Evolutionary conservation across 2,797 vertebrate genomes (phyloP).

Genomic region (Alca torda): DNA sequence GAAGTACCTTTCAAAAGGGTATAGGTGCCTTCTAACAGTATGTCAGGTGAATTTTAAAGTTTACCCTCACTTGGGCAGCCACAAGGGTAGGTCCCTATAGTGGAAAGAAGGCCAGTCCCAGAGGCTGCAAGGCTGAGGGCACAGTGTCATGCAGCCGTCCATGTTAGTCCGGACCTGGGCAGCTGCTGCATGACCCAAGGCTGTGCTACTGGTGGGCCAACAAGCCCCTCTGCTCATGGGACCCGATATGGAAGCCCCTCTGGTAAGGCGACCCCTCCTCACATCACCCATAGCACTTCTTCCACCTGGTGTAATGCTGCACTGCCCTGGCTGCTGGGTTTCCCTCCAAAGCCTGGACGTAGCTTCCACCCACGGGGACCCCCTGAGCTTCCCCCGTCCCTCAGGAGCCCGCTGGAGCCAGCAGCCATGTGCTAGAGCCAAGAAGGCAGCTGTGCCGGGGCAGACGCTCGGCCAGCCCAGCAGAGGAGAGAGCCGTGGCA

Average conservation of each 20-base stretch:
- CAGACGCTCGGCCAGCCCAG: rapidly evolving
- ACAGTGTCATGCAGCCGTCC: rapidly evolving
- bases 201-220: not conserved
- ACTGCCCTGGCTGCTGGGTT: not conserved
- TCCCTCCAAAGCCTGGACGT: rapidly evolving
- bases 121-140: not conserved
- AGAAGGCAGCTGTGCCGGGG: rapidly evolving
- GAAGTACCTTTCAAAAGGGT: too few relatives aligned
- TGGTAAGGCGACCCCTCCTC: not conserved
- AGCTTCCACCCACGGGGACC: not conserved
- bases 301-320: not conserved
- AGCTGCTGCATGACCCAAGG: not conserved
- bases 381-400: not conserved
- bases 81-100: not conserved
- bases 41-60: not conserved
- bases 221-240: rapidly evolving
- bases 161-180: not conserved
- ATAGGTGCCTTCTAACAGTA: too few relatives aligned
- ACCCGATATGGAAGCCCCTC: rapidly evolving
- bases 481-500: rapidly evolving
- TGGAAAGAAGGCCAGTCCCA: not conserved
- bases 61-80: not conserved
- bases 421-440: rapidly evolving
- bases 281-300: rapidly evolving
- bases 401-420: not conserved